Base-by-base conservation (phyloP, 2,888 invertebrate genomes). In the Tetragnatha montana region DNA sequence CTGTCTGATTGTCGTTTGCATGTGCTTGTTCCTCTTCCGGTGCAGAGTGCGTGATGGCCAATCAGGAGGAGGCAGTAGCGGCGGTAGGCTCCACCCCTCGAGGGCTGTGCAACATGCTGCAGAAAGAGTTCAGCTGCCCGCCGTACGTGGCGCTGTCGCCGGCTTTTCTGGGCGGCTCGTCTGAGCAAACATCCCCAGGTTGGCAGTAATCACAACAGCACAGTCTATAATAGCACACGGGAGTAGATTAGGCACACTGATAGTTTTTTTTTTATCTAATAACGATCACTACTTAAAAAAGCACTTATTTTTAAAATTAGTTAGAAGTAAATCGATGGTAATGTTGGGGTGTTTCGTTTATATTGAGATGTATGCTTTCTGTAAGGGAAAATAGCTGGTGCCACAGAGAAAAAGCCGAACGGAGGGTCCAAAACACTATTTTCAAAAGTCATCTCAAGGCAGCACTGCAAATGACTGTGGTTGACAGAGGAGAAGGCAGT, bases 71-170 rank as follows among this genome's bases (percentile, higher is more conserved):
- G 35, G 91, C 70, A 71, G 75, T 87, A 92, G 91, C 87, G 91
- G 91, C 70, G 60, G 79, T 85, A 92, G 91, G 85, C 91, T 87
- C 91, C 68, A 91, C 91, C 35, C 92, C 92, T 17, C 89, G 91
- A 91, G 92, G 92, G 81, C 91, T 92, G 83, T 92, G 92, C 91
- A 91, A 91, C 89, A 92, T 92, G 92, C 91, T 92, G 70, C 92
- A 92, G 91, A 91, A 91, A 91, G 92, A 92, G 82, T 92, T 91
- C 88, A 91, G 91, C 88, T 91, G 92, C 88, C 92, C 92, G 71
- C 92, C 92, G 19, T 92, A 92, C 78, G 88, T 92, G 79, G 92
- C 92, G 76, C 91, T 92, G 50, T 92, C 92, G 68, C 92, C 92
- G 14, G 91, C 91, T 22, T 91, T 91, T 91, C 87, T 83, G 70